A percentile compares a stretch with the other conserved stretches of the same genome.
phyloP scores from a whole-genome alignment of 2,797 vertebrate genomes.

The Chloroceryle amazona region DNA sequence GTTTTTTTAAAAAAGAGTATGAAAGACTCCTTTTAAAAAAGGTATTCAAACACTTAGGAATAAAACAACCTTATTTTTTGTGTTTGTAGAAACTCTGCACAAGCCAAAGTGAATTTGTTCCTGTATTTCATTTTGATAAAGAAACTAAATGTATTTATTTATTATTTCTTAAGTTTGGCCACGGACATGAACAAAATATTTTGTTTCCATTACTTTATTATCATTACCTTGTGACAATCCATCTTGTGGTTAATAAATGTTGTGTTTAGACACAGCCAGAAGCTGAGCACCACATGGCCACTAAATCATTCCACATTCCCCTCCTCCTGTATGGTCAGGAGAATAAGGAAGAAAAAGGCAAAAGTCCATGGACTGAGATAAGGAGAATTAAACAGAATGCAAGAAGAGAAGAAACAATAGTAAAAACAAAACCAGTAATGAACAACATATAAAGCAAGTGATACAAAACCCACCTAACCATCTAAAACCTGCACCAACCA shows the following conservation, averaged over 20 bases:
- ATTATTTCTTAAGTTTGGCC: background rate
- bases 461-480: no score
- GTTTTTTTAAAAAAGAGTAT: background rate
- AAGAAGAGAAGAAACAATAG: no score
- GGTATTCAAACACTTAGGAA: background rate
- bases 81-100: background rate
- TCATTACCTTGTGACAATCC: background rate
- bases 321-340: no score
- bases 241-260: background rate
- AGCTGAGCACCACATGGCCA: no score
- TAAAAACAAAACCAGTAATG: no score
- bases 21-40: background rate
- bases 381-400: no score
- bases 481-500: no score
- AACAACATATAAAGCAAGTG: no score
- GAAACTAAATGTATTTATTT: background rate
- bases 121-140: background rate
- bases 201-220: background rate
- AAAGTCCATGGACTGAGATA: no score
- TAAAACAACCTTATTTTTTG: background rate
- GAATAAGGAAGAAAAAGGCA: no score
- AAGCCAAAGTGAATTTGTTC: background rate
- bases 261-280: no score
- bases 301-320: no score
- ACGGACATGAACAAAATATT: background rate